Percentiles rank a stretch among this genome's conserved stretches.
These are phyloP conservation scores for Scelioninae gen. 1 DNA, from an alignment of 2,888 invertebrate genomes.

Conservation along the genomic window DNA sequence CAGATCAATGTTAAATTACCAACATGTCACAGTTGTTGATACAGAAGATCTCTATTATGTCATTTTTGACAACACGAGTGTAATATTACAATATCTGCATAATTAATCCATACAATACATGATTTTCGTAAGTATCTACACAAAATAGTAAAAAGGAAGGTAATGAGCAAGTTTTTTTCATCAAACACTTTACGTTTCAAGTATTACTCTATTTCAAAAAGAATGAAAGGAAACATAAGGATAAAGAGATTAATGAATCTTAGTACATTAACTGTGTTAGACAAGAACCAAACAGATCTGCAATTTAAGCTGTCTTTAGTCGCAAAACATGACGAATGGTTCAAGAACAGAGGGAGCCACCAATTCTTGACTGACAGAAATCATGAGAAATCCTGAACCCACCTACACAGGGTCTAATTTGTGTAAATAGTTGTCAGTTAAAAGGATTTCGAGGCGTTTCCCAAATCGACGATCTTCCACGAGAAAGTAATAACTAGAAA, in stretches of 20 bases:
- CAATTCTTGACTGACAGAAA: conserved; percentile 23
- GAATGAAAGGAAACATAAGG: not conserved
- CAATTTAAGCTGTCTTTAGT: conserved; percentile 46
- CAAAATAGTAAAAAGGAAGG: conserved; percentile 9
- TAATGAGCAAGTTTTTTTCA: conserved; percentile 27
- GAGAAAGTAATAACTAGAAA: conserved; percentile 77
- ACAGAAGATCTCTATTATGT: conserved; percentile 64
- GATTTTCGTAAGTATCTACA: conserved; percentile 22
- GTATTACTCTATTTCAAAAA: conserved; percentile 22
- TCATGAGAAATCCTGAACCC: conserved; percentile 63
- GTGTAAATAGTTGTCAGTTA: conserved; percentile 69
- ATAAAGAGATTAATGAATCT: not conserved
- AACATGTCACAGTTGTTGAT: not conserved
- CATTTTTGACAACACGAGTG: conserved; percentile 70
- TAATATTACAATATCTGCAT: conserved; percentile 52
- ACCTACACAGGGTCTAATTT: conserved; percentile 68
- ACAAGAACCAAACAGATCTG: conserved; percentile 60
- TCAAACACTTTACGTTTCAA: conserved; percentile 30
- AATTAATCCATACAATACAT: conserved; percentile 49
- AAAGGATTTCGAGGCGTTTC: conserved; percentile 42
- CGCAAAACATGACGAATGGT: conserved; percentile 39
- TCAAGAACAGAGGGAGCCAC: conserved; percentile 57
- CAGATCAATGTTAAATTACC: conserved; percentile 83
- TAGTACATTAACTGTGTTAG: conserved; percentile 34
- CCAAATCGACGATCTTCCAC: conserved; percentile 76